Base-by-base conservation (phyloP, 2,113 vertebrate species). In the Thalassoma bifasciatum region DNA sequence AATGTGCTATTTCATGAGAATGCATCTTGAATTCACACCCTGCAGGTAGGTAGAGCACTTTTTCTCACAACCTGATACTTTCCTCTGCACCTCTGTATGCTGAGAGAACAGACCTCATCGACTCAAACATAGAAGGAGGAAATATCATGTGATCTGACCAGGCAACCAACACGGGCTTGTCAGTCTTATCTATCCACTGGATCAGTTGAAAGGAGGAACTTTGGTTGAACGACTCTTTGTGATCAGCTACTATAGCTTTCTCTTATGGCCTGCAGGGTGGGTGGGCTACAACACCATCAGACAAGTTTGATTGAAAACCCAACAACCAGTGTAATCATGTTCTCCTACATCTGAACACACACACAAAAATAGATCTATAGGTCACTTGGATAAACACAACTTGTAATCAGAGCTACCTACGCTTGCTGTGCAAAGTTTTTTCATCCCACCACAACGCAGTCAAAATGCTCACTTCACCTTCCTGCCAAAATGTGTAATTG, bases 211-310 rank as follows among this genome's bases (percentile, higher is more conserved):
- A 46, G 77, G 57, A 61, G 56, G 79, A 82, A 42, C 70, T 77
- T 72, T 74, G 23, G 66, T 53, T 83, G 82, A 90, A 89, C 81
- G 79, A 70, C 67, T 75, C 79, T 87, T 88, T 93, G 88, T 90
- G 86, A 87, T 72, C 16, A 36, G 75, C 77, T 23, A 52, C 72
- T 69, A 57, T 46, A 66, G 76, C 65, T 82, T 77, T 72, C 73
- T 70, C 75, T 56, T 67, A 42, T 1, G 17, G 78, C 75, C 82
- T 67, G 82, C 78, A 73, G 82, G 53, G 24, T 76, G 82, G 84
- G 85, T 78, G 87, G 81, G 76, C 79, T 66, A 79, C 64, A 80
- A 82, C 64, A 53, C 72, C 72, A 84, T 80, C 79, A 64, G 79
- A 79, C 60, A 37, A 38, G 59, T 77, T 72, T 38, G 46, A 75